Conservation (phyloP, 2,797 vertebrate species). For the Synanceia verrucosa region DNA sequence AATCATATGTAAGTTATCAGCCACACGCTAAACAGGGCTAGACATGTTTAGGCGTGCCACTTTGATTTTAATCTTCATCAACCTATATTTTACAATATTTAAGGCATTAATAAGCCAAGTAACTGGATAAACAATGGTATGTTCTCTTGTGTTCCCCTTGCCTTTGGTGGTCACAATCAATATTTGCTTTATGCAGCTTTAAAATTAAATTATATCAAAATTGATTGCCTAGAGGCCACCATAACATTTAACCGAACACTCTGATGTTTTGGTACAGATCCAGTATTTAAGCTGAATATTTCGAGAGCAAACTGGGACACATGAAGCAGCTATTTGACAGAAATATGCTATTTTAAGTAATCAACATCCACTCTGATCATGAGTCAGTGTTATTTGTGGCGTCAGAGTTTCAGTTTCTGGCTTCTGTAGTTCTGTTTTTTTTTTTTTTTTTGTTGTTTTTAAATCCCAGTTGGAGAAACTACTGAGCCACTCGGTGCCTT, state of each 20-base stretch:
- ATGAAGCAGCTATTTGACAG: background rate
- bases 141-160: background rate
- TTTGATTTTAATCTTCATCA: background rate
- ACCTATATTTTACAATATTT: background rate
- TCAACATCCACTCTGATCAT: background rate
- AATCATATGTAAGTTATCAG: background rate
- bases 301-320: background rate
- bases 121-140: background rate
- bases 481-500: background rate
- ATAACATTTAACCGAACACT: background rate
- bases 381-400: background rate
- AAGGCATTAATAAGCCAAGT: background rate
- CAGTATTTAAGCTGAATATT: background rate
- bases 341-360: background rate
- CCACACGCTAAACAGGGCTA: background rate
- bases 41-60: background rate
- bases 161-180: conserved; percentile 4
- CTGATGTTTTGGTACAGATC: background rate
- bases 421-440: conserved; percentile 8
- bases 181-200: conserved; percentile 5
- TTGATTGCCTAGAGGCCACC: background rate
- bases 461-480: conserved; percentile 3
- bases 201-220: background rate
- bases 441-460: no score
- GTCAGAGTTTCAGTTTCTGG: background rate